A percentile compares a stretch with the other conserved stretches of the same genome.
Conservation (phyloP, 2,888 invertebrate species). For the Drosophila diplacantha region DNA sequence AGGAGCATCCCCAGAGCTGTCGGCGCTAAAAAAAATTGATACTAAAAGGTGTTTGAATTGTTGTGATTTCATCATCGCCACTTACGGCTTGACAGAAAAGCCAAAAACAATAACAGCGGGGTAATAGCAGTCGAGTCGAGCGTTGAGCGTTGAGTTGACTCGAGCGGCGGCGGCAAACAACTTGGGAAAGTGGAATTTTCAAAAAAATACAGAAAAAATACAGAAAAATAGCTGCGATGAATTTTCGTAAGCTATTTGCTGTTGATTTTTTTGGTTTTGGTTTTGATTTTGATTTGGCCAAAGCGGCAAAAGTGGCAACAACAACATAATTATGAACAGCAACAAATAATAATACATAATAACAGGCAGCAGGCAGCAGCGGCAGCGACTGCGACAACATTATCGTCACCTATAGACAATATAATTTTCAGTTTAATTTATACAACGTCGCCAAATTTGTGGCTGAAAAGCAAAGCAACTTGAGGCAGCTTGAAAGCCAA, state of each 20-base stretch:
- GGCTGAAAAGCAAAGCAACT: background rate
- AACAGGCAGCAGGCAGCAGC: conserved; percentile 31
- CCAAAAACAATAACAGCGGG: conserved; percentile 52
- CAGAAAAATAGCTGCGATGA: conserved; percentile 31
- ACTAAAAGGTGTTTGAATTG: conserved; percentile 72
- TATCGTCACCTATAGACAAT: conserved; percentile 71
- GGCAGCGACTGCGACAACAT: conserved; percentile 57
- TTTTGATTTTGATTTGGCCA: conserved; percentile 34
- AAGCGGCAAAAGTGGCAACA: conserved; percentile 50
- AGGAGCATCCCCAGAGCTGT: conserved; percentile 32
- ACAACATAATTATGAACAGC: conserved; percentile 64
- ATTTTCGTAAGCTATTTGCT: conserved; percentile 31
- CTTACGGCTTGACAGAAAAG: conserved; percentile 68
- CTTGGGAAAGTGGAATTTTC: conserved; percentile 69
- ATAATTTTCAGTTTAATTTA: conserved; percentile 68
- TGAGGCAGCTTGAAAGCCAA: conserved; percentile 8
- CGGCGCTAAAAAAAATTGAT: conserved; percentile 59
- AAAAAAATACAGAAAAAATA: background rate
- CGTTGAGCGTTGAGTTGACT: background rate
- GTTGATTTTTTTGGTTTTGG: conserved; percentile 2
- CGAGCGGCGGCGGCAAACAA: conserved; percentile 30
- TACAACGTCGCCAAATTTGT: conserved; percentile 30
- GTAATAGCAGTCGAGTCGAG: conserved; percentile 7
- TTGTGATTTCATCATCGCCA: conserved; percentile 72
- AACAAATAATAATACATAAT: conserved; percentile 48